phyloP scores from a whole-genome alignment of 2,113 vertebrate species.

The Leptocoma aspasia region DNA sequence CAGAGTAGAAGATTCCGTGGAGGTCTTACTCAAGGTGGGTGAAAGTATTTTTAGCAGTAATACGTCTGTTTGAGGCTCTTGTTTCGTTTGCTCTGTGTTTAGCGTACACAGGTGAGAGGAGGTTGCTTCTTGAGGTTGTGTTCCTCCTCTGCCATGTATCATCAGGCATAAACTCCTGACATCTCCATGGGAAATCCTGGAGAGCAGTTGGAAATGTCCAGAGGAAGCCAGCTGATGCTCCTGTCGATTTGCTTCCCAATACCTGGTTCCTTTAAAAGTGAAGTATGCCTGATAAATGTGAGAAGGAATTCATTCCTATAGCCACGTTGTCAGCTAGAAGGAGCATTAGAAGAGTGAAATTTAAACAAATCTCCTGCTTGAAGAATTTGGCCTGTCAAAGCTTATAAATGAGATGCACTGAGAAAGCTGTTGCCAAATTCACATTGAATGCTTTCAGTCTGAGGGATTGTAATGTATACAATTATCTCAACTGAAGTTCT shows the following conservation, averaged over 20 bases:
- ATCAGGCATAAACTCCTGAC: accelerated
- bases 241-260: not conserved
- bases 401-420: not conserved
- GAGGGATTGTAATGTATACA: not conserved
- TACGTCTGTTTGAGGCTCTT: not conserved
- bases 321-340: not conserved
- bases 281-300: accelerated
- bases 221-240: not conserved
- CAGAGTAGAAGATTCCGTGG: not conserved
- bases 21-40: not conserved
- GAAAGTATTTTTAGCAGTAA: not conserved
- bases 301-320: not conserved
- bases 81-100: not conserved
- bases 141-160: not conserved
- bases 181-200: not conserved
- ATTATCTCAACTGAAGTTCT: not conserved
- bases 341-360: not conserved
- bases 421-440: not conserved
- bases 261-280: not conserved
- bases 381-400: not conserved
- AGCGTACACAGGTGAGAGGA: not conserved
- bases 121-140: not conserved
- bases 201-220: not conserved
- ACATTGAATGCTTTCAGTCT: not conserved
- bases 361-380: not conserved